Conservation (phyloP, 2,797 vertebrate genomes). For the Rhinella marina region DNA sequence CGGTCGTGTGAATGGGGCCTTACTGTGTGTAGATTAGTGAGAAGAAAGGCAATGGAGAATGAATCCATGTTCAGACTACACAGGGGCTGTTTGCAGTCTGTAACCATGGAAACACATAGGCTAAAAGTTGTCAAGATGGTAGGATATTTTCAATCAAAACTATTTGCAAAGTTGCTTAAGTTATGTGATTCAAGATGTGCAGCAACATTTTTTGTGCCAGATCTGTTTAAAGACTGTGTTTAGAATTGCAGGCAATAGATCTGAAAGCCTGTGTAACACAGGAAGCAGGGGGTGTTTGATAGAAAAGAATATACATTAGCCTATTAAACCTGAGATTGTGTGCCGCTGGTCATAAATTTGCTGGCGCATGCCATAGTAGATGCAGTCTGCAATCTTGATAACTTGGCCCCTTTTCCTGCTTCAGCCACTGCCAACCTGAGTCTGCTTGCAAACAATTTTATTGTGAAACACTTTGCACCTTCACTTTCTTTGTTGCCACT, state of each 20-base stretch:
- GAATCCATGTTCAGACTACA: not conserved
- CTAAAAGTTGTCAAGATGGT: not conserved
- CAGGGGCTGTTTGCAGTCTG: not conserved
- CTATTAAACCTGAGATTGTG: too few species aligned
- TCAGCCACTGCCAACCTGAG: too few species aligned
- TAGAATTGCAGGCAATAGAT: not conserved
- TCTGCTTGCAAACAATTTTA: too few species aligned
- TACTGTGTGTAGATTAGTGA: not conserved
- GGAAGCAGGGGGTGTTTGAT: not conserved
- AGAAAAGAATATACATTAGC: too few species aligned
- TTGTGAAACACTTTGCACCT: too few species aligned
- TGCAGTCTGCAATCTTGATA: too few species aligned
- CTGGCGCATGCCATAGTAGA: too few species aligned
- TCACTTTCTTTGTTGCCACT: not conserved
- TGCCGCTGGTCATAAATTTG: too few species aligned
- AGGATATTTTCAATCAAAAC: not conserved
- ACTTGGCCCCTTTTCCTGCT: not conserved
- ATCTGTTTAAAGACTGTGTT: not conserved
- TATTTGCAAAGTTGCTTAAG: not conserved
- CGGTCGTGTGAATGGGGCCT: too few species aligned
- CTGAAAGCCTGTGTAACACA: not conserved
- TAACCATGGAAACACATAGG: not conserved
- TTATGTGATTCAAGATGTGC: not conserved
- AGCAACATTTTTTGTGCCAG: too few species aligned
- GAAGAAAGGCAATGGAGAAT: not conserved